Conservation (phyloP, 2,888 invertebrate species). For the Aleiodes alternator region DNA sequence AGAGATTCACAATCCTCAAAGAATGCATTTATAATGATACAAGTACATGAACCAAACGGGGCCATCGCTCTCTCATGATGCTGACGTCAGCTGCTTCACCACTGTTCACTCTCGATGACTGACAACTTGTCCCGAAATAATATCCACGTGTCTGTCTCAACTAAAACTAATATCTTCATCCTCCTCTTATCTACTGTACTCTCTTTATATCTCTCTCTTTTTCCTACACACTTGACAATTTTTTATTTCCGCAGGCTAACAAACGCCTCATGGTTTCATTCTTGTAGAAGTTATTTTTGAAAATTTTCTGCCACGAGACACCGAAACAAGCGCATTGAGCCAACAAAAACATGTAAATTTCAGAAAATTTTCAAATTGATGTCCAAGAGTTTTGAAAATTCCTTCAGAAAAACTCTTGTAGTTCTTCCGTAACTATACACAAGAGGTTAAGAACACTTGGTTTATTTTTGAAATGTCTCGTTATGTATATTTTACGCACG, state of each 20-base stretch:
- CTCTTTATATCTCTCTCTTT: slow-evolving; percentile 48
- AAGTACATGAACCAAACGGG: slow-evolving; percentile 22
- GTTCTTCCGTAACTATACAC: slow-evolving; percentile 8
- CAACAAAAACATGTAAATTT: slow-evolving; percentile 13
- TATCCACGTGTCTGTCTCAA: slow-evolving; percentile 55
- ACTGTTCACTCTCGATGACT: slow-evolving; percentile 60
- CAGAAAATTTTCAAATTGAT: background rate
- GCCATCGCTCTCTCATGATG: slow-evolving; percentile 40
- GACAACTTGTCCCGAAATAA: slow-evolving; percentile 66
- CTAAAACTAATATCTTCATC: slow-evolving; percentile 45
- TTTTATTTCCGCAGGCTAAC: slow-evolving; percentile 57
- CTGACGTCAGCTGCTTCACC: slow-evolving; percentile 49
- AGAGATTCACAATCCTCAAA: background rate
- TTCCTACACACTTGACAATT: slow-evolving; percentile 47
- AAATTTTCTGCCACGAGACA: background rate
- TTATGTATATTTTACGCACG: slow-evolving; percentile 62
- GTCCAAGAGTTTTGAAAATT: background rate
- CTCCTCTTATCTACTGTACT: background rate
- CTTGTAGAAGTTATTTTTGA: slow-evolving; percentile 26
- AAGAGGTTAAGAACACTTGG: slow-evolving; percentile 54
- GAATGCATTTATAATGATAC: background rate
- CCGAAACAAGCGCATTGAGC: background rate
- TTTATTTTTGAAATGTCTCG: slow-evolving; percentile 68
- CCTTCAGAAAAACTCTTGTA: background rate
- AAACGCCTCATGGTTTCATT: slow-evolving; percentile 41